These are phyloP conservation scores for Oreocharis arfaki DNA, from an alignment of 2,113 vertebrate genomes.

Conservation along the genomic window DNA sequence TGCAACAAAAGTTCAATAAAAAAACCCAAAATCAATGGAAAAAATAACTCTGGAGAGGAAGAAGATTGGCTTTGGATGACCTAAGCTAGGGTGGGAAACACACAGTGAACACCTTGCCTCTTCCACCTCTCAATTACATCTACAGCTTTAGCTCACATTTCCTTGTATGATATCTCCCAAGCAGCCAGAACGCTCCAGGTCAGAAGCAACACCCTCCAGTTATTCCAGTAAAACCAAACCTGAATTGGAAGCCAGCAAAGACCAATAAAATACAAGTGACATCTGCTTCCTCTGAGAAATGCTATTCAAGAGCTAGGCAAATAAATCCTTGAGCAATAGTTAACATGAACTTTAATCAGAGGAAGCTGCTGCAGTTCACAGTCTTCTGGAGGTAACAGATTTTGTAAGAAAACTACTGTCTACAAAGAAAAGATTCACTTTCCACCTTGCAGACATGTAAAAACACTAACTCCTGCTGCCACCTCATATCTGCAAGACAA, in stretches of 20 bases:
- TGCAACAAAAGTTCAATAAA: neutral
- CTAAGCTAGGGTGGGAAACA: neutral
- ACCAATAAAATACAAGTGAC: neutral
- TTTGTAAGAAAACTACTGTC: neutral
- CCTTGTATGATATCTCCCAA: neutral
- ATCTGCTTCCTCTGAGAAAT: neutral
- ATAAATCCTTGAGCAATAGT: neutral
- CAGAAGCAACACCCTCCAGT: neutral
- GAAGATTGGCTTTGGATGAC: neutral
- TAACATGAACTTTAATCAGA: neutral
- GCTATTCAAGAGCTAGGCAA: neutral
- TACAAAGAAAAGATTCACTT: neutral
- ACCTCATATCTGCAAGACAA: neutral
- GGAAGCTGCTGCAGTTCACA: neutral
- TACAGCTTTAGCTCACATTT: neutral
- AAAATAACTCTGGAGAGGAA: neutral
- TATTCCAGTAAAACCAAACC: neutral
- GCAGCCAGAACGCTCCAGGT: neutral
- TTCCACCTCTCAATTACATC: neutral
- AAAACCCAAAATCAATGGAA: neutral
- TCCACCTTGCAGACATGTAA: neutral
- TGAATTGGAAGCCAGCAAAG: neutral
- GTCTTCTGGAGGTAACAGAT: neutral
- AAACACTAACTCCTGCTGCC: neutral
- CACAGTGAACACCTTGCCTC: neutral